A percentile compares a stretch with the other conserved stretches of the same genome.
Evolutionary conservation across 2,888 invertebrate genomes (phyloP).

Genomic region (Agrypnus murinus): DNA sequence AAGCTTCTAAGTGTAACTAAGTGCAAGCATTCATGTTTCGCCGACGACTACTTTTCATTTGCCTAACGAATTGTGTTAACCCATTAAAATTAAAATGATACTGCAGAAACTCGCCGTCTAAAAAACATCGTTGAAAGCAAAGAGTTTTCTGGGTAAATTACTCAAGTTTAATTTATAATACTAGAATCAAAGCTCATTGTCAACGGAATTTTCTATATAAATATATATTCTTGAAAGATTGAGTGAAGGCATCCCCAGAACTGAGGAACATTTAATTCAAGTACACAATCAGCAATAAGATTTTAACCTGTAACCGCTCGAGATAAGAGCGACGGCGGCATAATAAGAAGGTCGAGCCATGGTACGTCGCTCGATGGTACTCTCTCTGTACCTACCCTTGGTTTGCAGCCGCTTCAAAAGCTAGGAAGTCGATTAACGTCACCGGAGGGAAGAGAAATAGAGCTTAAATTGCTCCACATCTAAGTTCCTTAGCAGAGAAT

Average conservation of each 20-base stretch:
- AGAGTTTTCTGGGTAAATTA: slow-evolving; percentile 42
- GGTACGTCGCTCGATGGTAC: slow-evolving; percentile 48
- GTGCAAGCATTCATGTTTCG: slow-evolving; percentile 62
- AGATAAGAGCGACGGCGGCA: slow-evolving; percentile 49
- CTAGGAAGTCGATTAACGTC: slow-evolving; percentile 71
- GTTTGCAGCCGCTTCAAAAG: slow-evolving; percentile 66
- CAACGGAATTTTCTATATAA: slow-evolving; percentile 40
- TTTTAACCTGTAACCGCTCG: slow-evolving; percentile 51
- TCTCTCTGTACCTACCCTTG: slow-evolving; percentile 60
- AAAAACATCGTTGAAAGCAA: slow-evolving; percentile 46
- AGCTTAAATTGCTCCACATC: slow-evolving; percentile 71
- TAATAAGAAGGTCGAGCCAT: slow-evolving; percentile 51
- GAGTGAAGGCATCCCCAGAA: slow-evolving; percentile 32
- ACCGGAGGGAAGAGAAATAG: slow-evolving; percentile 70
- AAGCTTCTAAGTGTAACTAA: slow-evolving; percentile 58
- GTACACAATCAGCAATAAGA: slow-evolving; percentile 51
- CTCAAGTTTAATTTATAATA: slow-evolving; percentile 40
- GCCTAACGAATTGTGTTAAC: slow-evolving; percentile 61
- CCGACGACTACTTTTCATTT: slow-evolving; percentile 60
- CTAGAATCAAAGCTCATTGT: slow-evolving; percentile 39
- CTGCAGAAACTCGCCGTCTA: slow-evolving; percentile 46
- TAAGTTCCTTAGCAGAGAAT: slow-evolving; percentile 68
- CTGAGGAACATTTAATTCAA: slow-evolving; percentile 49
- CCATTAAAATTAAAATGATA: slow-evolving; percentile 59
- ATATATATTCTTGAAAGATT: slow-evolving; percentile 36